Conservation (phyloP, 2,888 invertebrate genomes). For the Epirrhoe alternata region DNA sequence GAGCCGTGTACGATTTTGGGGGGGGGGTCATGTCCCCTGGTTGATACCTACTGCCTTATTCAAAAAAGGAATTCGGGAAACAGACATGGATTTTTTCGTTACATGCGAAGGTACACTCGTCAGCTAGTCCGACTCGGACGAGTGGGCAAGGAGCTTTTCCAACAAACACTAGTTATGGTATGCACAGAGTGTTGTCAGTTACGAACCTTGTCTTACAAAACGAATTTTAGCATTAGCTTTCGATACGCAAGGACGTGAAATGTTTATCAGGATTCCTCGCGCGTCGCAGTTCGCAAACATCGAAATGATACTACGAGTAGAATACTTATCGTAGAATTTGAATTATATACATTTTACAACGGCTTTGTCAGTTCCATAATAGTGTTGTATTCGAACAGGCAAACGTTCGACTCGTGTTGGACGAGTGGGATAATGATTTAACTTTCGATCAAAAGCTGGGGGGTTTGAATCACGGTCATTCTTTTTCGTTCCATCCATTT, state of each 20-base stretch:
- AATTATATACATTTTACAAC: conserved; percentile 40
- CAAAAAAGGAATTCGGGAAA: too few species aligned
- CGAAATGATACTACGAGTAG: conserved; percentile 39
- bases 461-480: too few species aligned
- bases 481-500: too few species aligned
- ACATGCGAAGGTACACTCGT: too few species aligned
- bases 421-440: too few species aligned
- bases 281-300: conserved; percentile 51
- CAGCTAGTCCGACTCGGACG: neutral
- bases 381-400: neutral
- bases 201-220: conserved; percentile 72
- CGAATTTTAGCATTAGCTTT: conserved; percentile 56
- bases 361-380: neutral
- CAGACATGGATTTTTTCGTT: too few species aligned
- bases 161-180: conserved; percentile 49
- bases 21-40: too few species aligned
- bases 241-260: conserved; percentile 68
- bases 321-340: conserved; percentile 50
- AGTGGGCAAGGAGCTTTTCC: conserved; percentile 15
- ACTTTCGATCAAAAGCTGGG: too few species aligned
- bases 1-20: too few species aligned
- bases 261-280: conserved; percentile 49
- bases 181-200: conserved; percentile 65
- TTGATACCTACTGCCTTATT: too few species aligned
- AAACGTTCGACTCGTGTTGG: neutral